Evolutionary conservation across 2,888 invertebrate species (phyloP), one percentile per base, ranked within the genome.

Genomic region (Erebia ligea): DNA sequence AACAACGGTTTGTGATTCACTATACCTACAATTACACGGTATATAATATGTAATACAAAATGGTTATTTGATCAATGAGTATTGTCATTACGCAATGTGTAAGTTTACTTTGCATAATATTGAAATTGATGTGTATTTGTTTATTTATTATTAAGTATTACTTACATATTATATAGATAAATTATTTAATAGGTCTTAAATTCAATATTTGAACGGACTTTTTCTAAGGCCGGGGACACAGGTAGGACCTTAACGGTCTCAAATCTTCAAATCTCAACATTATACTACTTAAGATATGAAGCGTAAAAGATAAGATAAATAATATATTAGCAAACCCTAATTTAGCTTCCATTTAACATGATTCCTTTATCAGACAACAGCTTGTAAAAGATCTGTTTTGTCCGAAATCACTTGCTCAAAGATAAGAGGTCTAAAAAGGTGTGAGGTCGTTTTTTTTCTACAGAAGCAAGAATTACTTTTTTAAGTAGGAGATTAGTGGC

Each of bases 361-460:
- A 76, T 87, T 85, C 86, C 81, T 85, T 81, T 79, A 78, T 84
- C 85, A 83, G 82, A 81, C 83, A 85, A 86, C 84, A 75, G 67
- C 71, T 75, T 75, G 75, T 76, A 76, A 78, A 77, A 75, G 72
- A 76, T 75, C 67, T 73, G 71, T 77, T 75, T 76, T 76, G 76
- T 71, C 72, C 72, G 68, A 77, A 78, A 78, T 73, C 77, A 74
- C 73, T 76, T 77, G 79, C 76, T 75, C 64, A 72, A 63, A 79
- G 79, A 80, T 80, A 80, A 79, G 70, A 57, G 56, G 54, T 67
- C 71, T 68, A 72, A 76, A 76, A 75, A 76, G 76, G 74, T 76
- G 72, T 72, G 64, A 75, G 69, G 72, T 75, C 71, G 42, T 77
- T 78, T 45, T 45, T 77, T 75, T 76, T 76, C 69, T 57, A 75